phyloP scores from a whole-genome alignment of 2,888 invertebrate species.

The Drosophila leonis region DNA sequence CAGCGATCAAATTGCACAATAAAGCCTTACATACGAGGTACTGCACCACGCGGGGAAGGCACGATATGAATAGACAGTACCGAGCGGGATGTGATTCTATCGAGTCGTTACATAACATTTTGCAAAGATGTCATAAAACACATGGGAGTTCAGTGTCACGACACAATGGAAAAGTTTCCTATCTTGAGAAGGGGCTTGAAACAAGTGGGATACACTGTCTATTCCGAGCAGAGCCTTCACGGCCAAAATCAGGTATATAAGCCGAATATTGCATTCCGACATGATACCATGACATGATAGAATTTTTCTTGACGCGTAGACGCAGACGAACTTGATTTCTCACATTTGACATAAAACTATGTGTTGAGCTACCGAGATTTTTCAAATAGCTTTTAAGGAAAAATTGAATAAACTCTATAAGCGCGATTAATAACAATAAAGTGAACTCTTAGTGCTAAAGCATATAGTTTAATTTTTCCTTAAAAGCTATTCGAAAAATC shows the following conservation, averaged over 20 bases:
- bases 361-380: too few species aligned
- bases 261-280: background rate
- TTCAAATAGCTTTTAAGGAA: too few species aligned
- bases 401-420: too few species aligned
- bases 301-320: background rate
- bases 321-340: background rate
- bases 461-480: too few species aligned
- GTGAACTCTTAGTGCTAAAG: too few species aligned
- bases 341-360: too few species aligned
- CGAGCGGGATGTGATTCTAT: slow-evolving; percentile 3
- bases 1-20: slow-evolving; percentile 16
- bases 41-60: background rate
- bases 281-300: too few species aligned
- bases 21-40: slow-evolving; percentile 20
- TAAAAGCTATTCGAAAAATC: too few species aligned
- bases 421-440: too few species aligned
- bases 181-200: slow-evolving; percentile 1
- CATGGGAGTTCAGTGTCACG: background rate
- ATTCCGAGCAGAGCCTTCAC: background rate
- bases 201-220: background rate
- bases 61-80: background rate
- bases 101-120: background rate
- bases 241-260: background rate
- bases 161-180: background rate
- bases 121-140: background rate